Percentiles rank a stretch among this genome's conserved stretches.
phyloP scores from a whole-genome alignment of 2,797 vertebrate genomes.

The Antrozous pallidus region DNA sequence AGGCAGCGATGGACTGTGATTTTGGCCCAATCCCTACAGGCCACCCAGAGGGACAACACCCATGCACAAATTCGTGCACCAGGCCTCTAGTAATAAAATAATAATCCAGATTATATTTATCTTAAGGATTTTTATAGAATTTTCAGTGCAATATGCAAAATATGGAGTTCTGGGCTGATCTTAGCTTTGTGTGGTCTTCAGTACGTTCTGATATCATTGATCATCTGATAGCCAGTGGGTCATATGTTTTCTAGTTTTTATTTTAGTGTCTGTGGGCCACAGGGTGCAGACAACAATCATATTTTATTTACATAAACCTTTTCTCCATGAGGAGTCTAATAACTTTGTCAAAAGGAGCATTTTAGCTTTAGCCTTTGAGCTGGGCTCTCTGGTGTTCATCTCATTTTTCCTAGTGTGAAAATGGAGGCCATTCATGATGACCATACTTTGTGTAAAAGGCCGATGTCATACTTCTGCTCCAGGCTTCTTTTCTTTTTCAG shows the following conservation, averaged over 20 bases:
- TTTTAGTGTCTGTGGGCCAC: not conserved
- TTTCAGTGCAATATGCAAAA: slow-evolving; percentile 12
- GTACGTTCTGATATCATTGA: not conserved
- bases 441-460: not conserved
- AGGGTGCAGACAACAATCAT: not conserved
- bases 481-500: not conserved
- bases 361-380: not conserved
- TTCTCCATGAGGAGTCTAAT: not conserved
- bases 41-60: no score
- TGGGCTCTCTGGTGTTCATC: not conserved
- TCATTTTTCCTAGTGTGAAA: not conserved
- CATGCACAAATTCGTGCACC: no score
- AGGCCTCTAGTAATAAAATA: not conserved
- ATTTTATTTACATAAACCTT: not conserved
- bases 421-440: not conserved
- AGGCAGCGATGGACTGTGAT: no score
- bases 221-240: not conserved
- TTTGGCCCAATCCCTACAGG: no score
- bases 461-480: fast-evolving
- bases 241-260: not conserved
- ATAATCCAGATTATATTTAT: not conserved
- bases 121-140: slow-evolving; percentile 7
- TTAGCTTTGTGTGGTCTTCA: not conserved
- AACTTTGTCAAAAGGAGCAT: not conserved
- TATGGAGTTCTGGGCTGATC: not conserved